These are phyloP conservation scores for Batillaria attramentaria DNA, from an alignment of 1,140 invertebrate genomes.

Conservation along the genomic window DNA sequence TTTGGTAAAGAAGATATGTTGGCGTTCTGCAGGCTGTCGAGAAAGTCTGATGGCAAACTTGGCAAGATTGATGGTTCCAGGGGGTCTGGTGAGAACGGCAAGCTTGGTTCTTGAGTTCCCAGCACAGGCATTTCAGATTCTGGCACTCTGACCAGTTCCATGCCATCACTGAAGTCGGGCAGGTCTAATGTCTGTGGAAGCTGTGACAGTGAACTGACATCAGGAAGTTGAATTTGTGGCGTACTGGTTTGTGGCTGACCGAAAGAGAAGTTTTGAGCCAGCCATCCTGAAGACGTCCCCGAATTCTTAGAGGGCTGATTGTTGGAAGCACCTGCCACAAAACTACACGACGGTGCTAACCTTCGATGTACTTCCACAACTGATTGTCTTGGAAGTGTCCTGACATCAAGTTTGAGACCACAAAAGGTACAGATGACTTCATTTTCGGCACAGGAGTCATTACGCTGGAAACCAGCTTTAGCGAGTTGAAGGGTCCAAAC, in stretches of 20 bases:
- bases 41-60: constrained; percentile 4
- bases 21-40: not conserved
- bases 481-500: constrained; percentile 24
- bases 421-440: constrained; percentile 18
- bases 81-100: too few relatives aligned
- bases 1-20: not conserved
- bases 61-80: not conserved
- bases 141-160: too few relatives aligned
- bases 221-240: not conserved
- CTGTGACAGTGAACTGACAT: not conserved
- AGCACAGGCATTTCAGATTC: too few relatives aligned
- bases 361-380: constrained; percentile 18
- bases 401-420: constrained; percentile 23
- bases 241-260: not conserved
- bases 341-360: constrained; percentile 15
- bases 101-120: too few relatives aligned
- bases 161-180: too few relatives aligned
- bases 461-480: constrained; percentile 18
- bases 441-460: not conserved
- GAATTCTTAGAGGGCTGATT: constrained; percentile 16
- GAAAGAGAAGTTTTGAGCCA: not conserved
- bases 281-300: not conserved
- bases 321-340: constrained; percentile 18
- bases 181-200: not conserved
- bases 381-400: not conserved